phyloP scores from a whole-genome alignment of 2,888 invertebrate genomes.

The Chrysolina haemoptera region DNA sequence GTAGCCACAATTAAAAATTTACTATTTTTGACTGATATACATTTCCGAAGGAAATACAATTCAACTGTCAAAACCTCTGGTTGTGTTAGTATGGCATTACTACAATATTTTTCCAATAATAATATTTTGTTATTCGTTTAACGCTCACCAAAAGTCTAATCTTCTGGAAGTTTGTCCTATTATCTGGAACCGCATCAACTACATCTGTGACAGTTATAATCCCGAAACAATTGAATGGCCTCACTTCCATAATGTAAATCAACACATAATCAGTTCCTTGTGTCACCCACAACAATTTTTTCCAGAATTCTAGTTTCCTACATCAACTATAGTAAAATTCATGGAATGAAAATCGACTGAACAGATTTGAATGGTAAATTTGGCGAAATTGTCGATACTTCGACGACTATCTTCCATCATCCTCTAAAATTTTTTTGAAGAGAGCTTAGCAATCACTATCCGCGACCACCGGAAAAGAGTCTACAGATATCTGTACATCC shows the following conservation, averaged over 20 bases:
- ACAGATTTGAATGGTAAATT: background rate
- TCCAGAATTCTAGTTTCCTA: background rate
- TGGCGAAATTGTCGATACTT: background rate
- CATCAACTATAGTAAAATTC: background rate
- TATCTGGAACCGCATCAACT: background rate
- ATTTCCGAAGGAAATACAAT: no score
- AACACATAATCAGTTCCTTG: background rate
- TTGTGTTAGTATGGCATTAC: no score
- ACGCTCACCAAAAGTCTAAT: background rate
- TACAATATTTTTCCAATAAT: no score
- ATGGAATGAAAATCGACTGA: background rate
- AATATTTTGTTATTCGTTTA: no score
- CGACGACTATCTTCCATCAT: background rate
- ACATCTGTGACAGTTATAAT: background rate
- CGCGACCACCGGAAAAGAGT: background rate
- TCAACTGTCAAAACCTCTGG: no score
- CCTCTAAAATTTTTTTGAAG: background rate
- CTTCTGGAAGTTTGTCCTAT: background rate
- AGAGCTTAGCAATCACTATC: background rate
- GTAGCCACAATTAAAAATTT: no score
- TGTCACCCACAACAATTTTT: background rate
- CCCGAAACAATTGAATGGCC: background rate
- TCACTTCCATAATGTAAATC: background rate
- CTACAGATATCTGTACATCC: constrained; percentile 3
- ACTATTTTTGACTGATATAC: no score